A percentile compares a stretch with the other conserved stretches of the same genome.
Evolutionary conservation across 2,113 vertebrate species (phyloP).

Genomic region (Engraulis encrasicolus): DNA sequence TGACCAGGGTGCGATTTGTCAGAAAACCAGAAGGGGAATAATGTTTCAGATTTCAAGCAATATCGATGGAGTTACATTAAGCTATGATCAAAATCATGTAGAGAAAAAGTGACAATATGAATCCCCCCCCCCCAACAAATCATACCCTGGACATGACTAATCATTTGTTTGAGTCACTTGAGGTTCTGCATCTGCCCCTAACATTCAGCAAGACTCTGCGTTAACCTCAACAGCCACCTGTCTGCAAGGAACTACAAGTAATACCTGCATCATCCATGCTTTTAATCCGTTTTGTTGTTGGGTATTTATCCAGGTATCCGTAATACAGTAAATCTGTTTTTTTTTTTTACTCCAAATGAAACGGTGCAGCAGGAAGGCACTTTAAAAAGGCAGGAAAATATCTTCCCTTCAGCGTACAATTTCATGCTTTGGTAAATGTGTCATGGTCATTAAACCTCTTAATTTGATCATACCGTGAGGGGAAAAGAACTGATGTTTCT

Average conservation of each 20-base stretch:
- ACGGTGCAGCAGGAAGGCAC: not conserved
- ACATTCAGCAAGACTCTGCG: not conserved
- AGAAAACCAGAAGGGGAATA: too few species aligned
- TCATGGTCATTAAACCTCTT: constrained; percentile 8
- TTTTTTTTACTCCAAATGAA: not conserved
- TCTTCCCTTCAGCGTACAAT: not conserved
- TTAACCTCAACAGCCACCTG: not conserved
- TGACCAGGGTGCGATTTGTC: not conserved
- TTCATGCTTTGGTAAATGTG: constrained; percentile 1
- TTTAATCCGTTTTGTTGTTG: not conserved
- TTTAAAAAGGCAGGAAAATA: not conserved
- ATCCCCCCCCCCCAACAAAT: too few species aligned
- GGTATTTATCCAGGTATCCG: not conserved
- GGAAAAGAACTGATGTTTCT: not conserved
- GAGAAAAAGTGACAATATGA: too few species aligned
- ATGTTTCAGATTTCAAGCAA: too few species aligned
- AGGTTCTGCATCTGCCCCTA: not conserved
- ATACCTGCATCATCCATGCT: not conserved
- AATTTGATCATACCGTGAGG: not conserved
- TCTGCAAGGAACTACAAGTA: not conserved
- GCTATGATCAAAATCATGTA: too few species aligned
- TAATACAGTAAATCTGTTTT: not conserved
- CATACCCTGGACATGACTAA: too few species aligned
- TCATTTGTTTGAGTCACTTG: not conserved
- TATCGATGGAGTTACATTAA: too few species aligned